Evolutionary conservation across 2,888 invertebrate genomes (phyloP).

Genomic region (Scaptomyza reducta): DNA sequence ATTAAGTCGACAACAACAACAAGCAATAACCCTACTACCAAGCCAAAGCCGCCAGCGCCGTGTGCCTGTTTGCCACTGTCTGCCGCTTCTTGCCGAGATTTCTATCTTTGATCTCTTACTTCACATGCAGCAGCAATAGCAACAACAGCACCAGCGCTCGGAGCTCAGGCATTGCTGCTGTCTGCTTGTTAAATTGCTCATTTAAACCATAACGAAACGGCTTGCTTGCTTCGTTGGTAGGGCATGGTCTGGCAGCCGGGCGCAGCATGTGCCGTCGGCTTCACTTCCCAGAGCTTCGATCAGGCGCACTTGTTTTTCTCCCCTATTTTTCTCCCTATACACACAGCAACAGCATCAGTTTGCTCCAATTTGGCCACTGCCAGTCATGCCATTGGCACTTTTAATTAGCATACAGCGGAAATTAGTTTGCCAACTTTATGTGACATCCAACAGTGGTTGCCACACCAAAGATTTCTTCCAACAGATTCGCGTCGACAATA

Average conservation of each 20-base stretch:
- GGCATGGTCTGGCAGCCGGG: slow-evolving; percentile 39
- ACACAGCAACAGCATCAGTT: neutral
- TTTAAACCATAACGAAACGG: slow-evolving; percentile 20
- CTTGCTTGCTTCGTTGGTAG: slow-evolving; percentile 22
- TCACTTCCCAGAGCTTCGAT: slow-evolving; percentile 67
- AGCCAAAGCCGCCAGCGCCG: slow-evolving; percentile 44
- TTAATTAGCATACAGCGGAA: slow-evolving; percentile 76
- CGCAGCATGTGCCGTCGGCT: slow-evolving; percentile 69
- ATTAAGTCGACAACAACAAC: slow-evolving; percentile 81
- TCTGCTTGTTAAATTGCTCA: slow-evolving; percentile 64
- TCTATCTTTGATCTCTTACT: slow-evolving; percentile 83
- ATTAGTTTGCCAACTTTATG: slow-evolving; percentile 64
- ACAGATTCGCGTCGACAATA: slow-evolving; percentile 7
- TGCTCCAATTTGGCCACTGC: slow-evolving; percentile 67
- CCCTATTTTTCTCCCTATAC: slow-evolving; percentile 18
- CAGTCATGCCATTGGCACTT: slow-evolving; percentile 62
- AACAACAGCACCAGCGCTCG: slow-evolving; percentile 17
- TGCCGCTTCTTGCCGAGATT: slow-evolving; percentile 80
- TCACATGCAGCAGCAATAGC: slow-evolving; percentile 72
- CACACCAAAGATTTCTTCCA: slow-evolving; percentile 22
- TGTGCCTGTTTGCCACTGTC: slow-evolving; percentile 74
- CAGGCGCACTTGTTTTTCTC: slow-evolving; percentile 47
- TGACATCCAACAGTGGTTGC: slow-evolving; percentile 44
- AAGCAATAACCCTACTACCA: slow-evolving; percentile 77
- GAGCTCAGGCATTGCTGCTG: slow-evolving; percentile 50